Evolutionary conservation across 2,797 vertebrate species (phyloP).

Genomic region (Parauchenoglanis punctatus): DNA sequence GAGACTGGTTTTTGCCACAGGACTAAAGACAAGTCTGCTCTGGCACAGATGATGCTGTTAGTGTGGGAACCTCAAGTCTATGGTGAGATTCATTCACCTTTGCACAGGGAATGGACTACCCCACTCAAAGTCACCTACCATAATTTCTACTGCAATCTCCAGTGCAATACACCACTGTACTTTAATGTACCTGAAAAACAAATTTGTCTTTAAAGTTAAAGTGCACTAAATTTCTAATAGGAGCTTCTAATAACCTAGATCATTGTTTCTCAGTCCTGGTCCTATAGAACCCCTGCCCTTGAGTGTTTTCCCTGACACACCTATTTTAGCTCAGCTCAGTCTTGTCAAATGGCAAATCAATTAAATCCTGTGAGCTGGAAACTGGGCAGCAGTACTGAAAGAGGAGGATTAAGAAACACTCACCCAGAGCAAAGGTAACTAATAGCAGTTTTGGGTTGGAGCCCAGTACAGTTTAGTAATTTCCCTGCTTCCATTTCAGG

Average conservation of each 20-base stretch:
- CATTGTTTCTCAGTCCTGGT: background rate
- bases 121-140: background rate
- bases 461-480: background rate
- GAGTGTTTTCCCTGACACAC: background rate
- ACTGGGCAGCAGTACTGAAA: background rate
- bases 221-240: background rate
- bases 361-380: background rate
- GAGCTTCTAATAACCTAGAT: background rate
- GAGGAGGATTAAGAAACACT: background rate
- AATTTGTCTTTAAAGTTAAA: background rate
- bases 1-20: background rate
- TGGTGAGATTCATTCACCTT: background rate
- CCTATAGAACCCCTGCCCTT: background rate
- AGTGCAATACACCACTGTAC: background rate
- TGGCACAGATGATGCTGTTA: background rate
- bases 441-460: background rate
- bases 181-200: background rate
- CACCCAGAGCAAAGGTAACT: background rate
- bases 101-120: background rate
- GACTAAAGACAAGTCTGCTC: constrained; percentile 27
- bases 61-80: background rate
- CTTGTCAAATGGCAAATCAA: background rate
- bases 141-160: background rate
- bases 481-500: background rate
- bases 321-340: background rate